Percentiles rank a stretch among this genome's conserved stretches.
Evolutionary conservation across 2,113 vertebrate species (phyloP).

Genomic region (Hoplias malabaricus): DNA sequence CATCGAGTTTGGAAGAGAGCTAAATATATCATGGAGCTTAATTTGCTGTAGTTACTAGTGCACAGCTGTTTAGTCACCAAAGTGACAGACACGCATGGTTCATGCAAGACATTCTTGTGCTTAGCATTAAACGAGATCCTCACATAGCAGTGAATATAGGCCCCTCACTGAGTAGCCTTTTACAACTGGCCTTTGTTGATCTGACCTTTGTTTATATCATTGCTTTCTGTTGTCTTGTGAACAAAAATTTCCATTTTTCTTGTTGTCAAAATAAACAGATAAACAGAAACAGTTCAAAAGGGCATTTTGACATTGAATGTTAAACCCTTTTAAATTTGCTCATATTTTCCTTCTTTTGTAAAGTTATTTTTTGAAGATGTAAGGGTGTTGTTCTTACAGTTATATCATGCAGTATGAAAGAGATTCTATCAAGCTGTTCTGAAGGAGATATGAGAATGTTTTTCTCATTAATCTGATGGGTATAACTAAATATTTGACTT

Average conservation of each 20-base stretch:
- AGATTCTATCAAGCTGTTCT: neutral
- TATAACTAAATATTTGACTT: neutral
- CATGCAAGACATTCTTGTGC: neutral
- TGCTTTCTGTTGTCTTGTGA: neutral
- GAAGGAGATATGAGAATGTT: neutral
- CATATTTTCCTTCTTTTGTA: too few species aligned
- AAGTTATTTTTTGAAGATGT: too few species aligned
- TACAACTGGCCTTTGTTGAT: neutral
- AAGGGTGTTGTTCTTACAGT: too few species aligned
- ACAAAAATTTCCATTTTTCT: neutral
- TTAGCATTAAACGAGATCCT: neutral
- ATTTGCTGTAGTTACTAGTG: slow-evolving; percentile 38
- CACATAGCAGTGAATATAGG: neutral
- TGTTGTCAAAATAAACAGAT: too few species aligned
- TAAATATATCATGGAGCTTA: slow-evolving; percentile 45
- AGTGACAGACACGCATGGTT: slow-evolving; percentile 12
- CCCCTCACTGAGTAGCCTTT: neutral
- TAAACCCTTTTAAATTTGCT: too few species aligned
- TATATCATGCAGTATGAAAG: neutral
- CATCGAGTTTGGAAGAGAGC: slow-evolving; percentile 32
- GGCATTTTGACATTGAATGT: too few species aligned
- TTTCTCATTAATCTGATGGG: neutral
- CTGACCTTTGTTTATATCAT: slow-evolving; percentile 20
- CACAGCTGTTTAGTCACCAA: slow-evolving; percentile 21
- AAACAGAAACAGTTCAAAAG: too few species aligned